These are phyloP conservation scores for Brachypteracias leptosomus DNA, from an alignment of 2,113 vertebrate species.

Conservation along the genomic window DNA sequence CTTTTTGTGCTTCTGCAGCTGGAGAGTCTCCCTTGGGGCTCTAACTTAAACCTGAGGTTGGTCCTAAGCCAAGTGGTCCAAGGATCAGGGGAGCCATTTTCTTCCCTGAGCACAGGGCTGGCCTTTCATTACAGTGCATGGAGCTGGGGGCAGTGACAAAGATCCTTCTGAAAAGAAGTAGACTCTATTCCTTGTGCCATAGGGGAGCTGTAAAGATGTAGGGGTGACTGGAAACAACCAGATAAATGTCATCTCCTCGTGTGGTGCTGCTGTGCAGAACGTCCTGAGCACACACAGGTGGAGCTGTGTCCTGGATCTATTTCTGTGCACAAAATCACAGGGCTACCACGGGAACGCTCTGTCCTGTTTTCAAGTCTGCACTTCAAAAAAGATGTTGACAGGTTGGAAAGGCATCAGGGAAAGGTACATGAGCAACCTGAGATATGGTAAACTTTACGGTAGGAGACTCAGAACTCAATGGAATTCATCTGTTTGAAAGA, in stretches of 20 bases:
- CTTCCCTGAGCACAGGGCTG: not conserved
- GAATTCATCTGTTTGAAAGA: not conserved
- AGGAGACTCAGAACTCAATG: not conserved
- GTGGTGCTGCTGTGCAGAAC: not conserved
- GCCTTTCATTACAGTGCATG: not conserved
- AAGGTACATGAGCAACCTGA: not conserved
- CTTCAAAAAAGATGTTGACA: not conserved
- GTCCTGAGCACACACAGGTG: not conserved
- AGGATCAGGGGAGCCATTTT: conserved; percentile 53
- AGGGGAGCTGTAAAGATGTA: not conserved
- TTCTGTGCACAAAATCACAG: not conserved
- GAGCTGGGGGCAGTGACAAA: not conserved
- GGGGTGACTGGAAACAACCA: not conserved
- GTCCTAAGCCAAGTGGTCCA: conserved; percentile 54
- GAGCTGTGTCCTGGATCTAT: not conserved
- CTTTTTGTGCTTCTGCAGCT: conserved; percentile 61
- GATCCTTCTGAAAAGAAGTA: not conserved
- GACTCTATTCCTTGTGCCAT: not conserved
- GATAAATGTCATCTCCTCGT: not conserved
- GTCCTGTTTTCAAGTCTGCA: not conserved
- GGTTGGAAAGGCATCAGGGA: conserved; percentile 16
- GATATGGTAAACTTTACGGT: not conserved
- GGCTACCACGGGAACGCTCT: not conserved
- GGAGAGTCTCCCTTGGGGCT: conserved; percentile 63
- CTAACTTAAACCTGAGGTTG: conserved; percentile 39